Conservation (phyloP, 2,888 invertebrate genomes). For the Crossocerus cetratus region DNA sequence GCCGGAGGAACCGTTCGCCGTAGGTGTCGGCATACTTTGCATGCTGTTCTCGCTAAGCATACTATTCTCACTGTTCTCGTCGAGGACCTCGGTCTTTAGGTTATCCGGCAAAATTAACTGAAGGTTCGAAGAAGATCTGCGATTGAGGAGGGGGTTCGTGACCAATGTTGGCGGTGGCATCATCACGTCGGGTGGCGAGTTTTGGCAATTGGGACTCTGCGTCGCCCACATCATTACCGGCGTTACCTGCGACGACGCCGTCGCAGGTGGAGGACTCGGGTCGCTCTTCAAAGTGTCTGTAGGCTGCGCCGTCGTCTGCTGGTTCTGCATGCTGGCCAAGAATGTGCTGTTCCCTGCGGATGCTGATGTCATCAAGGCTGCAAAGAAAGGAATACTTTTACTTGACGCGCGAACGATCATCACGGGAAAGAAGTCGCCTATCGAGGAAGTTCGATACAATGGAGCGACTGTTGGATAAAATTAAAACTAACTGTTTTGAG, state of each 20-base stretch:
- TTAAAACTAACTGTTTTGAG: conserved; percentile 60
- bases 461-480: not conserved
- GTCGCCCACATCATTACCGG: conserved; percentile 73
- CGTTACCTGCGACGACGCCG: conserved; percentile 62
- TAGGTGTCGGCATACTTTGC: conserved; percentile 69
- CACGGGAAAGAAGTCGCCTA: not conserved
- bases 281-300: conserved; percentile 70
- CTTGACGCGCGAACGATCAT: not conserved
- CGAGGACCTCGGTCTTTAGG: conserved; percentile 81
- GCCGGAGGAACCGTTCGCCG: conserved; percentile 58
- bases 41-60: conserved; percentile 77
- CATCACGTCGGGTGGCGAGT: conserved; percentile 81
- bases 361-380: conserved; percentile 65
- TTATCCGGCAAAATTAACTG: conserved; percentile 80
- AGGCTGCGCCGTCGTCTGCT: conserved; percentile 43
- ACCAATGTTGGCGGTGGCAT: conserved; percentile 83
- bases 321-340: conserved; percentile 54
- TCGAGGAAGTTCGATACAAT: not conserved
- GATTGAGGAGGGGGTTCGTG: conserved; percentile 77
- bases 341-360: conserved; percentile 57
- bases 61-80: conserved; percentile 86
- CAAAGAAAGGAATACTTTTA: not conserved
- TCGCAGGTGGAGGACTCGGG: conserved; percentile 68
- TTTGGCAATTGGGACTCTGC: conserved; percentile 59
- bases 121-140: conserved; percentile 80